phyloP scores from a whole-genome alignment of 2,113 vertebrate species.

The Elephantulus edwardii region DNA sequence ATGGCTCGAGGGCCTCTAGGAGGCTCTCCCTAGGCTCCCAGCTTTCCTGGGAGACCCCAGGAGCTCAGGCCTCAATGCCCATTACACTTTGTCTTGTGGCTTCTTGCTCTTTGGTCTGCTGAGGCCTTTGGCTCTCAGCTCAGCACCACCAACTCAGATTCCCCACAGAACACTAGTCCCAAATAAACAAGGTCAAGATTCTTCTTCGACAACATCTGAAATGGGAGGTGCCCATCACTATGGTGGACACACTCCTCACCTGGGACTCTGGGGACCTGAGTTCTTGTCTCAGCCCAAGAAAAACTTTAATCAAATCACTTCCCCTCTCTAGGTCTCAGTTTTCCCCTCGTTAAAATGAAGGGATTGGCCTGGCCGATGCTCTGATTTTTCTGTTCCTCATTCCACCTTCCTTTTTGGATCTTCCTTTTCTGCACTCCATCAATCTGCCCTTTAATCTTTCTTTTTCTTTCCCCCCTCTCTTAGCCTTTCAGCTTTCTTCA shows the following conservation, averaged over 20 bases:
- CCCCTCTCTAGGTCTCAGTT: slow-evolving; percentile 12
- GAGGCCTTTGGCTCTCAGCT: background rate
- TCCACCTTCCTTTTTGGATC: background rate
- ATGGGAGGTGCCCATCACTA: background rate
- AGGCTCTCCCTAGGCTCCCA: background rate
- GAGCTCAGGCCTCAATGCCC: background rate
- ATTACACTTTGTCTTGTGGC: background rate
- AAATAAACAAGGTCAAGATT: background rate
- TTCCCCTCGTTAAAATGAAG: background rate
- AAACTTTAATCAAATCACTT: slow-evolving; percentile 28
- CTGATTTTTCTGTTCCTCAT: background rate
- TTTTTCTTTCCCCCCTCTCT: background rate
- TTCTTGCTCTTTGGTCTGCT: background rate
- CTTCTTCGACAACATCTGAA: background rate
- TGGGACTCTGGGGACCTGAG: background rate
- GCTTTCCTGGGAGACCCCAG: rapidly evolving
- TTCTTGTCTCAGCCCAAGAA: background rate
- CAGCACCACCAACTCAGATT: background rate
- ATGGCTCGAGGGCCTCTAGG: background rate
- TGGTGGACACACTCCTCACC: background rate
- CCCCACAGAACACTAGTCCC: background rate
- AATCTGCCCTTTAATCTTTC: background rate
- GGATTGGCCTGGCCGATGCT: background rate
- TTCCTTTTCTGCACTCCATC: background rate
- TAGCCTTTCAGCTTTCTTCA: background rate